Conservation (phyloP, 2,888 invertebrate species). For the Hemaris fuciformis region DNA sequence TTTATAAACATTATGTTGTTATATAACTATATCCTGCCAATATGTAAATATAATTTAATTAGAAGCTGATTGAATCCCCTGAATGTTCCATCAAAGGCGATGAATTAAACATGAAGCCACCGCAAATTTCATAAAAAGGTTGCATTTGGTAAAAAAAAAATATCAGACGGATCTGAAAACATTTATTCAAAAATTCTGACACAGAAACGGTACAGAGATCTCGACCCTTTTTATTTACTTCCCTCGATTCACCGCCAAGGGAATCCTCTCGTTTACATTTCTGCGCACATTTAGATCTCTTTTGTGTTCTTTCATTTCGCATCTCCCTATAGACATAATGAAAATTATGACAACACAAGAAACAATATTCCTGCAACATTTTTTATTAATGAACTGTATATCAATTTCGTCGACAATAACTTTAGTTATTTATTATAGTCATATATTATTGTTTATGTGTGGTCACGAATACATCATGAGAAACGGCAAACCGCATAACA, state of each 20-base stretch:
- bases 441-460: no score
- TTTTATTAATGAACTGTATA: neutral
- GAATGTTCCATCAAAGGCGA: neutral
- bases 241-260: constrained; percentile 9
- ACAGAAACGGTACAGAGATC: neutral
- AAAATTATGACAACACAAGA: neutral
- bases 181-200: constrained; percentile 5
- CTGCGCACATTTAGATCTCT: constrained; percentile 13
- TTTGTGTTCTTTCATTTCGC: constrained; percentile 11
- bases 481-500: no score
- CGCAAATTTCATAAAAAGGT: neutral
- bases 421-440: no score
- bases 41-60: neutral
- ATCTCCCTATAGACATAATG: neutral
- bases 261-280: constrained; percentile 9
- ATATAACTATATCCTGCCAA: no score
- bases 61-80: neutral
- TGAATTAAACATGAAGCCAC: neutral
- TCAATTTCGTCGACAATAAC: neutral
- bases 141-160: neutral
- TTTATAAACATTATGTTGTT: no score
- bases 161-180: neutral
- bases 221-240: constrained; percentile 13
- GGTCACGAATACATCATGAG: no score
- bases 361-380: neutral